phyloP scores from a whole-genome alignment of 1,140 invertebrate genomes.

The Myzus persicae region DNA sequence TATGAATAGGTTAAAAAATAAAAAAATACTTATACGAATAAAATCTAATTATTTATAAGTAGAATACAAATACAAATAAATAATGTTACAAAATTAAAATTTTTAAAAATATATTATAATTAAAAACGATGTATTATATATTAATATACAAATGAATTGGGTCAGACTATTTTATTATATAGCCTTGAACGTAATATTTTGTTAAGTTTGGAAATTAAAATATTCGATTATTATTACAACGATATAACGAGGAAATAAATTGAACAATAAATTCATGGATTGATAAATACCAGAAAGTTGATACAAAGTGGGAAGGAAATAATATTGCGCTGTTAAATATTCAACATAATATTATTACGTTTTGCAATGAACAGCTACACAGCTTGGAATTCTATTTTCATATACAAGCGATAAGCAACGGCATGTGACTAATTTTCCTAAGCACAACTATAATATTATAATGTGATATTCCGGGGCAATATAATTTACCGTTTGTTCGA shows the following conservation, averaged over 20 bases:
- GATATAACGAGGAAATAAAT: not conserved
- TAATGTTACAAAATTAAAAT: not conserved
- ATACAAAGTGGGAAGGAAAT: not conserved
- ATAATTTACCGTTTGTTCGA: not conserved
- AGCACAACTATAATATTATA: not conserved
- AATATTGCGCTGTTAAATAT: not conserved
- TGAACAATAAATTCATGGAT: not conserved
- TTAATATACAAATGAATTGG: no score
- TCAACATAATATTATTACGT: slow-evolving; percentile 2
- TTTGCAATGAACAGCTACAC: not conserved
- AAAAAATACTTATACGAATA: not conserved
- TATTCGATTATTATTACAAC: not conserved
- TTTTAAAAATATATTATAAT: not conserved
- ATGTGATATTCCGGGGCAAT: not conserved
- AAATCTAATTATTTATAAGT: not conserved
- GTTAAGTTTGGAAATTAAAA: not conserved
- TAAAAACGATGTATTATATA: not conserved
- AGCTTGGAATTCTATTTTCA: not conserved
- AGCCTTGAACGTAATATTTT: not conserved
- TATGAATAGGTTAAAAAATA: not conserved
- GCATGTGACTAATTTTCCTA: not conserved
- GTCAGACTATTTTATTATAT: not conserved
- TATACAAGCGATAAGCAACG: not conserved
- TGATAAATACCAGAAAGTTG: not conserved
- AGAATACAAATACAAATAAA: not conserved